Percentiles rank a stretch among this genome's conserved stretches.
Conservation (phyloP, 2,797 vertebrate species). For the Chelon labrosus region DNA sequence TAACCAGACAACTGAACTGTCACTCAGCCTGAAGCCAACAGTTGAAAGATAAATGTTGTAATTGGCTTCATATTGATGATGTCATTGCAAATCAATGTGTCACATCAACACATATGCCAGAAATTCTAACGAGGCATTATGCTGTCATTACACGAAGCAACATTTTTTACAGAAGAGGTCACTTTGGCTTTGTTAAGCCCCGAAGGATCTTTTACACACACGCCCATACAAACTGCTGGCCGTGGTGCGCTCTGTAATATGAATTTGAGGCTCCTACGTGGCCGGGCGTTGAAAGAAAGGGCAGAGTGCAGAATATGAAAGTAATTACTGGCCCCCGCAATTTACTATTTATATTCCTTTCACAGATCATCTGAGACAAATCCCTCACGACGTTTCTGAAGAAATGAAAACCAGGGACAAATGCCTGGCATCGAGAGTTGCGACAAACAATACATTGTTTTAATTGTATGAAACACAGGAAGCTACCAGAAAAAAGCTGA, state of each 20-base stretch:
- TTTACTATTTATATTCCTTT: slow-evolving; percentile 74
- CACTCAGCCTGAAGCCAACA: slow-evolving; percentile 35
- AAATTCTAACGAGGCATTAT: slow-evolving; percentile 65
- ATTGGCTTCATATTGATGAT: slow-evolving; percentile 44
- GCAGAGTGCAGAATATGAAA: slow-evolving; percentile 65
- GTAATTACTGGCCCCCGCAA: slow-evolving; percentile 63
- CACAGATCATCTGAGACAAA: slow-evolving; percentile 62
- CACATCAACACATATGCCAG: slow-evolving; percentile 50
- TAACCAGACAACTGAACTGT: slow-evolving; percentile 54
- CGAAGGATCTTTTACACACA: slow-evolving; percentile 10
- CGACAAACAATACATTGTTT: slow-evolving; percentile 34
- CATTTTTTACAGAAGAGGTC: slow-evolving; percentile 74
- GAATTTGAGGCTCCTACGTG: slow-evolving; percentile 44
- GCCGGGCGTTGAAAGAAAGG: slow-evolving; percentile 55
- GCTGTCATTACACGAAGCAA: slow-evolving; percentile 58
- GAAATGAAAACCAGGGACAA: slow-evolving; percentile 50
- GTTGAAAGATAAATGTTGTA: slow-evolving; percentile 44
- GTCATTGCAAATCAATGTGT: slow-evolving; percentile 65
- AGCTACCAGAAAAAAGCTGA: slow-evolving; percentile 25
- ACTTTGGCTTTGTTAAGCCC: slow-evolving; percentile 45
- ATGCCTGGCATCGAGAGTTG: slow-evolving; percentile 41
- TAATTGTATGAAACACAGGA: slow-evolving; percentile 10
- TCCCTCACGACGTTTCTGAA: slow-evolving; percentile 35
- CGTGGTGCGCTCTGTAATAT: slow-evolving; percentile 29
- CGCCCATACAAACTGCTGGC: slow-evolving; percentile 23